A percentile compares a stretch with the other conserved stretches of the same genome.
phyloP scores from a whole-genome alignment of 2,797 vertebrate species.

The Tapera naevia region DNA sequence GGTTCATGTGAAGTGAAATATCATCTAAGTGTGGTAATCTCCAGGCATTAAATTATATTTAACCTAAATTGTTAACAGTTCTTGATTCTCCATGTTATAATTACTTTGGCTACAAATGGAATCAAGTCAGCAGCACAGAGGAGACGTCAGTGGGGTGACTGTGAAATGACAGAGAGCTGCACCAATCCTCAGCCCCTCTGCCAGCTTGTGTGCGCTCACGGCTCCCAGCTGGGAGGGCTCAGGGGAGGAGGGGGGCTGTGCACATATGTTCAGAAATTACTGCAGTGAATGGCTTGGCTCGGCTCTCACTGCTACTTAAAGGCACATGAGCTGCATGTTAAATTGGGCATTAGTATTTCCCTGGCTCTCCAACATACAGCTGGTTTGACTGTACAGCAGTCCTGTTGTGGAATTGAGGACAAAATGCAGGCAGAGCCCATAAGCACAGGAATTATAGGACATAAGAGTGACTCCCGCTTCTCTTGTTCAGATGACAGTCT shows the following conservation, averaged over 20 bases:
- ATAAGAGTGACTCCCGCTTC: neutral
- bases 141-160: constrained; percentile 58
- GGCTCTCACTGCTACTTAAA: constrained; percentile 36
- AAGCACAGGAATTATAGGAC: neutral
- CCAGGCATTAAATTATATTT: neutral
- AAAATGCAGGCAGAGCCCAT: neutral
- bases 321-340: constrained; percentile 61
- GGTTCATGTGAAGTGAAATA: constrained; percentile 16
- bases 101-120: constrained; percentile 7
- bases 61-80: constrained; percentile 41
- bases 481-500: neutral
- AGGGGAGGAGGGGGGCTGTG: neutral
- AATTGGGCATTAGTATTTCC: constrained; percentile 38
- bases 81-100: constrained; percentile 34
- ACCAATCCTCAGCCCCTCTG: neutral
- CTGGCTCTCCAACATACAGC: neutral
- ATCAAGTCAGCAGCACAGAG: constrained; percentile 2
- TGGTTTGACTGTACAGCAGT: neutral
- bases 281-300: constrained; percentile 47
- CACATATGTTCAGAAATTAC: constrained; percentile 56
- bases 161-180: constrained; percentile 23
- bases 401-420: neutral
- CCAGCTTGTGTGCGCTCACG: rapidly evolving
- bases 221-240: constrained; percentile 20
- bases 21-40: constrained; percentile 5